Conservation (phyloP, 2,113 vertebrate genomes). For the Ornithorhynchus anatinus region DNA sequence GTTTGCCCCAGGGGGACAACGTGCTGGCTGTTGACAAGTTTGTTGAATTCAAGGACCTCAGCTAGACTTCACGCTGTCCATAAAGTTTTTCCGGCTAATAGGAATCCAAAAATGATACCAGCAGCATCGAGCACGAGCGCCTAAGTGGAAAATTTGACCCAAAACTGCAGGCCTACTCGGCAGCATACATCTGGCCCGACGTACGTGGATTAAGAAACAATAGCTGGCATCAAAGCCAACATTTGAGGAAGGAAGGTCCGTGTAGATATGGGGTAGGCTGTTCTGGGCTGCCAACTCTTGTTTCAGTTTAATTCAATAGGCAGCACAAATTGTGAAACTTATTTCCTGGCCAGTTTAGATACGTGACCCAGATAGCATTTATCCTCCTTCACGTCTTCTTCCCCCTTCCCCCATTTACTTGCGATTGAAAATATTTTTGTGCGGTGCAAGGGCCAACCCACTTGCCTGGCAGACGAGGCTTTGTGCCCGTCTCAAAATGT, state of each 20-base stretch:
- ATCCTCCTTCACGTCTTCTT: neutral
- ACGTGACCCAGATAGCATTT: neutral
- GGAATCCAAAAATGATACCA: too few relatives aligned
- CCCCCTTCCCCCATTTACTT: neutral
- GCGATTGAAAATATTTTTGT: neutral
- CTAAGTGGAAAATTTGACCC: too few relatives aligned
- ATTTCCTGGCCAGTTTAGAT: neutral
- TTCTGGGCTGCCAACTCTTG: neutral
- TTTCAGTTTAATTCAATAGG: neutral
- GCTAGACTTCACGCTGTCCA: too few relatives aligned
- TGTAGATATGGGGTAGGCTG: neutral
- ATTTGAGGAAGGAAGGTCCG: neutral
- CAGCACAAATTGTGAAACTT: neutral
- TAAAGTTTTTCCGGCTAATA: too few relatives aligned
- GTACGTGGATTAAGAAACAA: too few relatives aligned
- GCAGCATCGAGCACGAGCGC: too few relatives aligned
- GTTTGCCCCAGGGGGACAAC: too few relatives aligned
- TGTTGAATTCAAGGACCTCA: too few relatives aligned
- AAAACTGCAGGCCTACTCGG: too few relatives aligned
- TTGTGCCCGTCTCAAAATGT: neutral
- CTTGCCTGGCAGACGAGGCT: neutral
- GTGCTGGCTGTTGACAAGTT: too few relatives aligned
- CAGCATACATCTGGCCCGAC: too few relatives aligned
- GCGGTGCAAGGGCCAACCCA: neutral
- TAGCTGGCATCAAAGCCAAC: neutral